Base-by-base conservation (phyloP, 1,140 invertebrate species). In the Hirudo medicinalis region DNA sequence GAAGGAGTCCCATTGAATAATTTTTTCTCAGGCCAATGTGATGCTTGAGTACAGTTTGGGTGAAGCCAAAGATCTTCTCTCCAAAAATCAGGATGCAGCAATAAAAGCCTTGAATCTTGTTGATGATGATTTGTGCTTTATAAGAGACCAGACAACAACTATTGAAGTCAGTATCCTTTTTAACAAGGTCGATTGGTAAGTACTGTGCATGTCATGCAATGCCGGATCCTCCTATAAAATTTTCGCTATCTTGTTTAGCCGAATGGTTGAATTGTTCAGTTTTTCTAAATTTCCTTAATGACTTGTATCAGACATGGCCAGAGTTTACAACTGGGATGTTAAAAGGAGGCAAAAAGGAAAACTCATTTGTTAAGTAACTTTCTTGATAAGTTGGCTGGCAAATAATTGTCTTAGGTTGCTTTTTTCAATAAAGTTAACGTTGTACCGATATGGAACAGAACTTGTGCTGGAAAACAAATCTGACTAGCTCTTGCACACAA, bases 21-120 rank as follows among this genome's bases (percentile, higher is more conserved):
- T 73, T 67, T 57, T 20, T n/a, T 43, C n/a, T 49, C 76, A 87
- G 86, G 95, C 95, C 29, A 97, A 96, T 86, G 92, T 98, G 0
- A 99, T 99, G 95, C 84, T 98, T 76, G 95, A 98, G 82, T 99
- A 98, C 84, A 87, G 88, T 17, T 82, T 98, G 73, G 88, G 94
- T 74, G 94, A 97, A 85, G 95, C 94, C 43, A 87, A 92, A 81
- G 84, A 86, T 72, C 83, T 97, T 53, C 83, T 99, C 25, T 86
- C 86, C 70, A 91, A 92, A 79, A 97, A 98, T 82, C 88, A 94
- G 78, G 87, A 87, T 72, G 88, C 89, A 63, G 93, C 94, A 0
- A 89, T 89, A 75, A 89, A 88, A 80, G 92, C 91, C 83, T 84
- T 95, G 68, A 85, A 84, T 71, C 88, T 88, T 81, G 87, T 96